phyloP scores from a whole-genome alignment of 1,140 invertebrate genomes.

The Plectrocnemia conspersa region DNA sequence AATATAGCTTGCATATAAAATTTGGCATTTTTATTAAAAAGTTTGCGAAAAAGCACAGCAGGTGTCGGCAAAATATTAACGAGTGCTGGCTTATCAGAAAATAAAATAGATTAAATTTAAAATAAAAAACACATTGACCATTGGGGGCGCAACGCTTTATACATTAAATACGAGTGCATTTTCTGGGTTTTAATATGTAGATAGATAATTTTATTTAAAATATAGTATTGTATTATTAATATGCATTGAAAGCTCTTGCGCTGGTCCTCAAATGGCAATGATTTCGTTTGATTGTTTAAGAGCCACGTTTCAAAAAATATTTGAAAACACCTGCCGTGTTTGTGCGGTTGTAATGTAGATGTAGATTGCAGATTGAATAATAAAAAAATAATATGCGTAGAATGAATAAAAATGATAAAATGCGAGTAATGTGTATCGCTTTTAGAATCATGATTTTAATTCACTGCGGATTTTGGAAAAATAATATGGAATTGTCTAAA shows the following conservation, averaged over 20 bases:
- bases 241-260: constrained; percentile 26
- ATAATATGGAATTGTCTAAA: no score
- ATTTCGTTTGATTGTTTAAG: constrained; percentile 3
- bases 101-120: constrained; percentile 14
- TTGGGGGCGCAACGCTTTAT: constrained; percentile 24
- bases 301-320: constrained; percentile 13
- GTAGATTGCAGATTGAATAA: not conserved
- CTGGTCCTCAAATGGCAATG: constrained; percentile 29
- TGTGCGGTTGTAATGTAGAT: constrained; percentile 23
- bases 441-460: no score
- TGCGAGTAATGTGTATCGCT: constrained; percentile 22
- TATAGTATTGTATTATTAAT: not conserved
- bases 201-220: not conserved
- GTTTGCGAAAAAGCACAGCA: constrained; percentile 25
- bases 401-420: constrained; percentile 8
- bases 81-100: not conserved
- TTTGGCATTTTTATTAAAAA: no score
- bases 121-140: constrained; percentile 10
- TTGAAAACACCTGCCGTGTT: constrained; percentile 35
- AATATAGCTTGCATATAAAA: constrained; percentile 3
- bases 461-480: no score
- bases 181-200: constrained; percentile 9
- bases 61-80: constrained; percentile 30
- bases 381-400: constrained; percentile 8
- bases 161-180: constrained; percentile 23